A percentile compares a stretch with the other conserved stretches of the same genome.
Conservation (phyloP, 1,140 invertebrate species). For the Heliconius nattereri region DNA sequence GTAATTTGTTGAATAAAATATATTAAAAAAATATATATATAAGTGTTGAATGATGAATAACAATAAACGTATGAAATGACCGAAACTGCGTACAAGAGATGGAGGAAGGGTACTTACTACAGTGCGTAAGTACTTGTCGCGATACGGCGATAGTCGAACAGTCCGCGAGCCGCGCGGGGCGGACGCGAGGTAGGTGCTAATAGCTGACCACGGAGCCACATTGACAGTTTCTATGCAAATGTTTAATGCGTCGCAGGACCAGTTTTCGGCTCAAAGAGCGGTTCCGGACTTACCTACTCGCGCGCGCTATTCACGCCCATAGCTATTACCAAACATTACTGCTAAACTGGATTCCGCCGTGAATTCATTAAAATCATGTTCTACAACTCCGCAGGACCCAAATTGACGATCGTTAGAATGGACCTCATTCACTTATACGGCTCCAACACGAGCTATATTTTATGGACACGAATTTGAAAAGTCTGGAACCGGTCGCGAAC, state of each 20-base stretch:
- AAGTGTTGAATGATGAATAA: neutral
- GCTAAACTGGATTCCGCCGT: constrained; percentile 65
- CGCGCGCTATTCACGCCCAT: constrained; percentile 67
- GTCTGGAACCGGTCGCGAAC: constrained; percentile 39
- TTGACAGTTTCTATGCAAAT: constrained; percentile 81
- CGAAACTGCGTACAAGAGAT: neutral
- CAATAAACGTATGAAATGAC: neutral
- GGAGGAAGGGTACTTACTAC: neutral
- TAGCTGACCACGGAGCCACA: constrained; percentile 63
- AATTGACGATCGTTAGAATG: constrained; percentile 41
- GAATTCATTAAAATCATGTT: constrained; percentile 56
- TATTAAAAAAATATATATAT: too few relatives aligned
- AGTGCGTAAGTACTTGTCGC: neutral
- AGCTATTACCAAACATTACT: constrained; percentile 61
- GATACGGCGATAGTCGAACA: too few relatives aligned
- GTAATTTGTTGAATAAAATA: too few relatives aligned
- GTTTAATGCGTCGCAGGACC: constrained; percentile 70
- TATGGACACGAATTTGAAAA: constrained; percentile 37
- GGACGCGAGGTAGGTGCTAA: constrained; percentile 67
- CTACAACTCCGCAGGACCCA: constrained; percentile 38
- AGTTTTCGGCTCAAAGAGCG: constrained; percentile 68
- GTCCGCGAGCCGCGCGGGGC: constrained; percentile 45
- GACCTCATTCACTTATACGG: constrained; percentile 46
- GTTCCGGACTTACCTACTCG: constrained; percentile 73
- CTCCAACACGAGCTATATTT: constrained; percentile 17